Conservation (phyloP, 2,797 vertebrate species). For the Pteronotus mesoamericanus region DNA sequence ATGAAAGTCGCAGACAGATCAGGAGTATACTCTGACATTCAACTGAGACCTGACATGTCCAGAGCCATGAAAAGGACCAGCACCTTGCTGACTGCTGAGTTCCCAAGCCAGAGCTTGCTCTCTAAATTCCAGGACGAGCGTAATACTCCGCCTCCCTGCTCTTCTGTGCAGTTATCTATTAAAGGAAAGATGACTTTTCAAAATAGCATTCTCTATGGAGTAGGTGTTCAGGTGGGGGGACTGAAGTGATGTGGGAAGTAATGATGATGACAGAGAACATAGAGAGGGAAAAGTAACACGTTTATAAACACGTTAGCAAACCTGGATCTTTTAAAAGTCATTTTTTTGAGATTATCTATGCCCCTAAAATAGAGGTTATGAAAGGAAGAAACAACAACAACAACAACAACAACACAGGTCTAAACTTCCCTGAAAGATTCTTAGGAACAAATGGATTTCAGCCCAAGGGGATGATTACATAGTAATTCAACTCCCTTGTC, state of each 20-base stretch:
- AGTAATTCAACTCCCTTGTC: constrained; percentile 63
- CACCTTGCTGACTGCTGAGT: constrained; percentile 64
- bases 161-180: constrained; percentile 32
- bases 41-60: background rate
- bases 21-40: background rate
- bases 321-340: background rate
- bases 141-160: background rate
- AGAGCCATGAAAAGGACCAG: background rate
- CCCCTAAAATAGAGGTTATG: background rate
- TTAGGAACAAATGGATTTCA: constrained; percentile 46
- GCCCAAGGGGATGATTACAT: background rate
- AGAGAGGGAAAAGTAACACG: background rate
- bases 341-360: background rate
- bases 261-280: background rate
- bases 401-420: background rate
- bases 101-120: background rate
- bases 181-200: constrained; percentile 66
- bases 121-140: constrained; percentile 47
- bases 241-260: background rate
- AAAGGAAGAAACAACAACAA: background rate
- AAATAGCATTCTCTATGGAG: constrained; percentile 22
- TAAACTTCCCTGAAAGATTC: constrained; percentile 37
- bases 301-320: constrained; percentile 1
- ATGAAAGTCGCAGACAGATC: background rate
- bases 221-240: constrained; percentile 59